Conservation (phyloP, 30 jellyfish, hydroid and myxozoan species). For the Pelagia noctiluca region DNA sequence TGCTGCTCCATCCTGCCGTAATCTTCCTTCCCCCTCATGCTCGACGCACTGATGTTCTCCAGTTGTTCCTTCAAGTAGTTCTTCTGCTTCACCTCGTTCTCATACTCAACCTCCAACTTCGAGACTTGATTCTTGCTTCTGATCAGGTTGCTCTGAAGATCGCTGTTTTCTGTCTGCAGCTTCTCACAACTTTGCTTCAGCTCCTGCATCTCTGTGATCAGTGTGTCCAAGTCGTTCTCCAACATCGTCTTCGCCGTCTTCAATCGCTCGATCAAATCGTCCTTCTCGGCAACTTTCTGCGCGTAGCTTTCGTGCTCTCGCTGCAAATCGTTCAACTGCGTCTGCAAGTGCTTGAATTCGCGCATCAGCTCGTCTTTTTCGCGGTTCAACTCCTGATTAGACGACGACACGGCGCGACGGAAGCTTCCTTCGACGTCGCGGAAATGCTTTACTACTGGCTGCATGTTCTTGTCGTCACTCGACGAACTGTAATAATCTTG, state of each 20-base stretch:
- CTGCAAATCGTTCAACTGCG: constrained; percentile 77
- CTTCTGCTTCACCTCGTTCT: constrained; percentile 86
- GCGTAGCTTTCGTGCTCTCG: constrained; percentile 92
- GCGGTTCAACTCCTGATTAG: constrained; percentile 66
- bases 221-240: constrained; percentile 76
- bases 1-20: constrained; percentile 83
- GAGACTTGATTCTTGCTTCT: constrained; percentile 75
- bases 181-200: constrained; percentile 74
- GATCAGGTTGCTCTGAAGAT: constrained; percentile 68
- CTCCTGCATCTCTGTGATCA: constrained; percentile 69
- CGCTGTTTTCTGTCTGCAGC: constrained; percentile 83
- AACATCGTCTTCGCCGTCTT: constrained; percentile 77
- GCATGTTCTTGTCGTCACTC: constrained; percentile 71
- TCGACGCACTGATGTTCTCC: constrained; percentile 62
- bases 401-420: constrained; percentile 77
- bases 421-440: constrained; percentile 79
- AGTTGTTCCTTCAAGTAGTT: constrained; percentile 84
- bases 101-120: constrained; percentile 86
- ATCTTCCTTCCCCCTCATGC: constrained; percentile 75
- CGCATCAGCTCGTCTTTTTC: constrained; percentile 95
- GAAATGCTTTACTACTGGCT: constrained; percentile 80
- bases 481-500: constrained; percentile 80
- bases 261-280: constrained; percentile 78
- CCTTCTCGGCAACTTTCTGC: constrained; percentile 84
- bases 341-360: constrained; percentile 83